Conservation (phyloP, 2,113 vertebrate genomes). For the Stegostoma tigrinum region DNA sequence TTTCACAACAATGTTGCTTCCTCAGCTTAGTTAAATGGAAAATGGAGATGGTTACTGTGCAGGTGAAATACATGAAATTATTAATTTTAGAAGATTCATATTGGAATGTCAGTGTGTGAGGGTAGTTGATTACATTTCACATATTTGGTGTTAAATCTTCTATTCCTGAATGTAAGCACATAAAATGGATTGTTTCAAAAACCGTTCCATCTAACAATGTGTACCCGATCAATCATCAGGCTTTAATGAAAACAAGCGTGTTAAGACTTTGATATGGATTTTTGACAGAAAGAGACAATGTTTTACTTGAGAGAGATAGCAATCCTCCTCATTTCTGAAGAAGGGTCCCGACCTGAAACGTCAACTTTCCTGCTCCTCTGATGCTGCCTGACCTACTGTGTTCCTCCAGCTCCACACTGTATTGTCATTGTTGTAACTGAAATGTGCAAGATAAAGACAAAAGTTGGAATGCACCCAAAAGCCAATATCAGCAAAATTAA, state of each 20-base stretch:
- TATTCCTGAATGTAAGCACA: not conserved
- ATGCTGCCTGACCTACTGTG: no score
- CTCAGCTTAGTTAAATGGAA: slow-evolving; percentile 57
- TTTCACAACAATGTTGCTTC: slow-evolving; percentile 50
- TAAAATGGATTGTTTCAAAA: not conserved
- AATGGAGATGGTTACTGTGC: slow-evolving; percentile 51
- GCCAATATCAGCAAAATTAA: no score
- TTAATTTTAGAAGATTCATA: not conserved
- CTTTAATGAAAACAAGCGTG: not conserved
- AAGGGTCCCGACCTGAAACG: no score
- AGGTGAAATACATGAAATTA: slow-evolving; percentile 17
- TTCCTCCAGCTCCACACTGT: no score
- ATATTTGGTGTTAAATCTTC: not conserved
- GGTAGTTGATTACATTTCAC: not conserved
- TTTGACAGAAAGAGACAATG: not conserved
- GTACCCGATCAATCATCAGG: not conserved
- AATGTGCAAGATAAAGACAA: no score
- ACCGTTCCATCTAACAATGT: not conserved
- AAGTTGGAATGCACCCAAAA: no score
- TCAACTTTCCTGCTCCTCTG: no score
- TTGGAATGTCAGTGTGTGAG: not conserved
- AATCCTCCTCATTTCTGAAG: no score
- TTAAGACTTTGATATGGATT: not conserved
- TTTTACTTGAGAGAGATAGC: not conserved
- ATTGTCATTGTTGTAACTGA: not conserved